These are phyloP conservation scores for Onychorhynchus coronatus DNA, from an alignment of 2,113 vertebrate species.

Conservation along the genomic window DNA sequence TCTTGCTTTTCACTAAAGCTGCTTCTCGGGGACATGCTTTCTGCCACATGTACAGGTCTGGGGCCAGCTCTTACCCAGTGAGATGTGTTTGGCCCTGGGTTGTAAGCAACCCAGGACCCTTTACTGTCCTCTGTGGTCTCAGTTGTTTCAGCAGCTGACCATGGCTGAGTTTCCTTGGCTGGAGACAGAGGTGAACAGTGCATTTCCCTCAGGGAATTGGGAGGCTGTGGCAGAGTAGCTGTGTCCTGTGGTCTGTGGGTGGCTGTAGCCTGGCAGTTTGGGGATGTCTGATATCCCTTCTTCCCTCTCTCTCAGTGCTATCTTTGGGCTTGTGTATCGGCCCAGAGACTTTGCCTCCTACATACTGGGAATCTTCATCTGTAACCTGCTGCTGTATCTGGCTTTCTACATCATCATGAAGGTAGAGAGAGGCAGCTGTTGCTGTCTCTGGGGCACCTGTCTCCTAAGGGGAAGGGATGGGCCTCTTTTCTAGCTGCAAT, in stretches of 20 bases:
- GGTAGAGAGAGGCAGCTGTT: constrained; percentile 45
- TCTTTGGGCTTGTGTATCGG: constrained; percentile 76
- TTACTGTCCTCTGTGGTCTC: neutral
- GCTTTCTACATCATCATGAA: constrained; percentile 87
- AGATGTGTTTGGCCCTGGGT: neutral
- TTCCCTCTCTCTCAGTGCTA: constrained; percentile 54
- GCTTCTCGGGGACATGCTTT: neutral
- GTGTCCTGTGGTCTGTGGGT: neutral
- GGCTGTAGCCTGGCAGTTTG: neutral
- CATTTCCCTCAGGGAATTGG: neutral
- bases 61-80: rapidly evolving
- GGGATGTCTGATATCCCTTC: neutral
- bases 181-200: neutral
- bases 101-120: neutral
- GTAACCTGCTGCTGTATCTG: constrained; percentile 81
- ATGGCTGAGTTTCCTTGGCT: neutral
- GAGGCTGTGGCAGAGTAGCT: neutral
- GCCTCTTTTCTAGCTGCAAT: neutral
- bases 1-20: neutral
- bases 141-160: neutral
- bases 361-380: constrained; percentile 81
- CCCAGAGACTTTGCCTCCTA: constrained; percentile 82
- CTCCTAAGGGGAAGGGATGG: neutral
- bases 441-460: neutral
- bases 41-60: neutral